phyloP scores from a whole-genome alignment of 2,888 invertebrate species.

The Capitulum mitella region DNA sequence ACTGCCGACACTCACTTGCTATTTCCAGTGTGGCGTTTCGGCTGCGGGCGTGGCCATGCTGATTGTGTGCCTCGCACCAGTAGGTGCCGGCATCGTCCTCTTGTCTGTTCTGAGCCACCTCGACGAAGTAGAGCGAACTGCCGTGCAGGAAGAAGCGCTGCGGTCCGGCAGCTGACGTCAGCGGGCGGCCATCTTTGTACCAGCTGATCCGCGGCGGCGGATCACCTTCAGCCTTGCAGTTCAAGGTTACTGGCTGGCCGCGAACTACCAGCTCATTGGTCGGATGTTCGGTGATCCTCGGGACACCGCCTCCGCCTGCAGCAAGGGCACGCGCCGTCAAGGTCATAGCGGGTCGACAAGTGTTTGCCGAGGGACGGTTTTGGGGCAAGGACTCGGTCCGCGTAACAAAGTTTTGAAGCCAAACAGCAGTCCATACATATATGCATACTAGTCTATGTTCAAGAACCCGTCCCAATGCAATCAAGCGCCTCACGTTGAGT shows the following conservation, averaged over 20 bases:
- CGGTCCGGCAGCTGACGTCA: not conserved
- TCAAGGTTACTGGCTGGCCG: constrained; percentile 50
- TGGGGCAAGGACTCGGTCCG: too few species aligned
- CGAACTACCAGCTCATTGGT: constrained; percentile 48
- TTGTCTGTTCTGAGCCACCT: constrained; percentile 41
- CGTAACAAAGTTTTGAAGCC: too few species aligned
- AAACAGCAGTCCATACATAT: too few species aligned
- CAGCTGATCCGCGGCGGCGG: constrained; percentile 40
- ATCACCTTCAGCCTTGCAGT: constrained; percentile 70
- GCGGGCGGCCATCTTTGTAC: constrained; percentile 12
- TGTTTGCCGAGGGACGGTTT: too few species aligned
- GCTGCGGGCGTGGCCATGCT: constrained; percentile 45
- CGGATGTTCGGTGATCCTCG: constrained; percentile 50
- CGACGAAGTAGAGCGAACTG: constrained; percentile 48
- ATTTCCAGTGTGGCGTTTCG: constrained; percentile 46
- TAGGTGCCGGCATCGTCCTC: constrained; percentile 47
- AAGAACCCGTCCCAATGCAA: too few species aligned
- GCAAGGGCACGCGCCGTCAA: too few species aligned
- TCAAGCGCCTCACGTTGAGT: too few species aligned
- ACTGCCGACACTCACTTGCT: constrained; percentile 39
- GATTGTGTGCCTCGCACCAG: constrained; percentile 48
- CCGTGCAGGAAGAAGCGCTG: constrained; percentile 39
- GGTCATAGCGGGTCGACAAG: not conserved
- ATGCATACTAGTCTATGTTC: too few species aligned
- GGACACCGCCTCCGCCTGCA: not conserved